Evolutionary conservation across 2,888 invertebrate genomes (phyloP).

Genomic region (Acrobasis repandana): DNA sequence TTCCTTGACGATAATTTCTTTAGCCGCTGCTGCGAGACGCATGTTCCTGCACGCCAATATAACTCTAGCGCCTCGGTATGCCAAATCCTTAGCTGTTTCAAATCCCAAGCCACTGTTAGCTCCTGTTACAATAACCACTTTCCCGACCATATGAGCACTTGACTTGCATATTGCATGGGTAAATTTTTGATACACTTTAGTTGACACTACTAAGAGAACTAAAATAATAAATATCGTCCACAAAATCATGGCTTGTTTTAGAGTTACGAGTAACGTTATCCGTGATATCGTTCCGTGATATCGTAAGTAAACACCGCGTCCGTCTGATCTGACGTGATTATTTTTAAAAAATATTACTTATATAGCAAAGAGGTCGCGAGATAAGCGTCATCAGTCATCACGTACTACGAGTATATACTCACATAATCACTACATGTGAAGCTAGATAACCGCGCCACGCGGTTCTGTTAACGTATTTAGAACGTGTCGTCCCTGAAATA

Average conservation of each 20-base stretch:
- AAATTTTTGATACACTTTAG: conserved; percentile 70
- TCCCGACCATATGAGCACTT: conserved; percentile 74
- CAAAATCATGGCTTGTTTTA: conserved; percentile 45
- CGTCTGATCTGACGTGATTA: neutral
- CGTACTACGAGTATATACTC: conserved; percentile 5
- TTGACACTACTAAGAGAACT: conserved; percentile 44
- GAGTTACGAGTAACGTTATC: neutral
- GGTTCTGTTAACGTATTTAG: conserved; percentile 1
- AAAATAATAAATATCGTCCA: conserved; percentile 43
- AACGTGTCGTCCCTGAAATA: neutral
- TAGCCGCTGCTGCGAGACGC: conserved; percentile 61
- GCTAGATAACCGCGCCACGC: neutral
- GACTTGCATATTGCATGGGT: conserved; percentile 67
- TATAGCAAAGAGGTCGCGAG: conserved; percentile 13
- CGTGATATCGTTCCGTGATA: too few relatives aligned
- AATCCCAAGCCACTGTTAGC: conserved; percentile 79
- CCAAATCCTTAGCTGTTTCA: conserved; percentile 78
- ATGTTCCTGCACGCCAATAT: conserved; percentile 78
- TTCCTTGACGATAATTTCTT: conserved; percentile 60
- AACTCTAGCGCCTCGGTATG: conserved; percentile 75
- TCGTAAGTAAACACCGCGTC: neutral
- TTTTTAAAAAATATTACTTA: conserved; percentile 8
- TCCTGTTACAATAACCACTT: conserved; percentile 73
- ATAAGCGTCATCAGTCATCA: conserved; percentile 6
- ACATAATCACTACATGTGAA: conserved; percentile 13